Base-by-base conservation (phyloP, 2,797 vertebrate genomes). In the Ctenopoma kingsleyae region DNA sequence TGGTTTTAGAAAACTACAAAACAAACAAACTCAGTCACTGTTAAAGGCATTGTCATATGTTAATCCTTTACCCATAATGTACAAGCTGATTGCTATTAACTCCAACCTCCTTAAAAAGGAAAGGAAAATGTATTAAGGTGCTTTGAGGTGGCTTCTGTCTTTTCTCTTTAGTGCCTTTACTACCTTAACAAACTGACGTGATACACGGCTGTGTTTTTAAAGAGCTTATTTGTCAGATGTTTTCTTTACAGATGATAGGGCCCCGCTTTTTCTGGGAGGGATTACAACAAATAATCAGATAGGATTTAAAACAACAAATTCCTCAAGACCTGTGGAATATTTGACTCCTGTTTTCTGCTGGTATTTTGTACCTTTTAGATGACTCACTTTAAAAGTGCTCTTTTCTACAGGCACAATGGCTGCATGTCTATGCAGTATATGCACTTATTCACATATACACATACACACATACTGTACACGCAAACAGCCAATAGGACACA, bases 191-290 rank as follows among this genome's bases (percentile, higher is more conserved):
- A 67, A 73, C 58, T 64, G 77, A 49, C 44, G 77, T 82, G 90
- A 91, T 87, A 78, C 80, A 86, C 85, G 83, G 80, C 78, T 79
- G 79, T 85, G 30, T 32, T 32, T 32, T 32, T 32, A 9, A 30
- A 30, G 27, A 32, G 30, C 30, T 32, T 32, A 32, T 87, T 83
- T 91, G 86, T 87, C 63, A 81, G 82, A 88, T 82, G 86, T 78
- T 67, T 69, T 32, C 7, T 32, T 32, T 32, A 32, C 30, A 32
- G 30, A 32, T 32, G 30, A 32, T 32, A 32, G 30, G 30, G 30
- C 30, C 8, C 30, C 8, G 8, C 7, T 32, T 32, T 32, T 32
- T 32, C 30, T 32, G 30, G 30, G 30, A 32, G 30, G 30, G 30
- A 32, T 32, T 32, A 32, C 30, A 32, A 32, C 8, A 32, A 32